Conservation (phyloP, 1,140 invertebrate species). For the Hyles euphorbiae region DNA sequence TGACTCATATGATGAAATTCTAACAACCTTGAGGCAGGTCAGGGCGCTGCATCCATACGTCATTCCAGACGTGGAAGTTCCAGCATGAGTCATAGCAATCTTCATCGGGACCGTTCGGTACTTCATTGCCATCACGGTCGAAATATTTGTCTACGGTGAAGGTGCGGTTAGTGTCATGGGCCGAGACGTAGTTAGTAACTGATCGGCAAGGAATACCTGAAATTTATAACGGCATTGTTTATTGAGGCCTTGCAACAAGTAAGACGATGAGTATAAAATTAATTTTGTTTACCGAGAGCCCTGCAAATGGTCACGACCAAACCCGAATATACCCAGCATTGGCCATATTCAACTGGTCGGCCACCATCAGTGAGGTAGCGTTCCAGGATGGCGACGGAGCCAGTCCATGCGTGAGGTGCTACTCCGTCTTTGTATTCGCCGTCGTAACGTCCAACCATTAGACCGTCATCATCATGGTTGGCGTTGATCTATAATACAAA, state of each 20-base stretch:
- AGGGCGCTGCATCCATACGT: slow-evolving; percentile 87
- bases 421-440: slow-evolving; percentile 83
- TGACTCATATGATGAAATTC: slow-evolving; percentile 2
- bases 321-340: slow-evolving; percentile 90
- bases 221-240: slow-evolving; percentile 4
- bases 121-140: slow-evolving; percentile 78
- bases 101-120: slow-evolving; percentile 78
- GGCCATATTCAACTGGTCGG: slow-evolving; percentile 85
- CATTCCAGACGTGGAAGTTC: slow-evolving; percentile 93
- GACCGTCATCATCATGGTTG: slow-evolving; percentile 79
- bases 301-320: slow-evolving; percentile 81
- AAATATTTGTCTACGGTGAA: slow-evolving; percentile 84
- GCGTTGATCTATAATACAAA: slow-evolving; percentile 73
- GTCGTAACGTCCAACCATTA: slow-evolving; percentile 84
- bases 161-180: slow-evolving; percentile 84
- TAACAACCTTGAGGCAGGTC: slow-evolving; percentile 79
- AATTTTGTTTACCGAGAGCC: slow-evolving; percentile 63
- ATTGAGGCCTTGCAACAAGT: slow-evolving; percentile 1
- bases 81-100: slow-evolving; percentile 79
- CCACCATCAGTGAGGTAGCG: slow-evolving; percentile 79
- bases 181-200: slow-evolving; percentile 86
- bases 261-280: slow-evolving; percentile 1
- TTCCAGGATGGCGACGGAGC: slow-evolving; percentile 82
- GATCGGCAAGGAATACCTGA: slow-evolving; percentile 83
- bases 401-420: slow-evolving; percentile 81